phyloP scores from a whole-genome alignment of 2,888 invertebrate genomes.

The Nephrotoma flavescens region DNA sequence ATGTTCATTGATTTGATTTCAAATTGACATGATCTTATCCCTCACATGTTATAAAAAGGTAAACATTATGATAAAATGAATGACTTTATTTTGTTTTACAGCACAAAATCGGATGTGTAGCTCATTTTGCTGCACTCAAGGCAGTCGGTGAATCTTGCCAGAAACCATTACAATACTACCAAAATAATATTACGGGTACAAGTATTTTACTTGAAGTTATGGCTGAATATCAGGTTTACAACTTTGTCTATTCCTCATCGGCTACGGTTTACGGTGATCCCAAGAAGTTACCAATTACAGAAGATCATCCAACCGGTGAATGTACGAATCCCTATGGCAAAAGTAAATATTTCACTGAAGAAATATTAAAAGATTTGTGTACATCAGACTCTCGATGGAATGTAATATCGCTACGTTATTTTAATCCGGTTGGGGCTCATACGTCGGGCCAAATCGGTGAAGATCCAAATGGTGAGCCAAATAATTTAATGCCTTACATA shows the following conservation, averaged over 20 bases:
- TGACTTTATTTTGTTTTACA: slow-evolving; percentile 29
- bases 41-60: not conserved
- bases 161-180: slow-evolving; percentile 78
- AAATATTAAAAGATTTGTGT: slow-evolving; percentile 78
- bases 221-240: slow-evolving; percentile 39
- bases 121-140: slow-evolving; percentile 91
- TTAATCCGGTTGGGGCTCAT: slow-evolving; percentile 94
- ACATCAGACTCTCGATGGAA: slow-evolving; percentile 65
- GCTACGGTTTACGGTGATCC: slow-evolving; percentile 91
- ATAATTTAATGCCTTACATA: slow-evolving; percentile 90
- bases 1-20: not conserved
- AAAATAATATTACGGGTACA: slow-evolving; percentile 76
- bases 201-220: slow-evolving; percentile 66
- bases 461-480: slow-evolving; percentile 80
- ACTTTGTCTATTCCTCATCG: slow-evolving; percentile 71
- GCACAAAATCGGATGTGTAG: slow-evolving; percentile 72
- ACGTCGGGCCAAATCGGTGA: slow-evolving; percentile 80
- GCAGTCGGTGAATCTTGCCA: slow-evolving; percentile 86
- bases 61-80: not conserved
- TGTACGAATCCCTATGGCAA: slow-evolving; percentile 89
- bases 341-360: slow-evolving; percentile 88
- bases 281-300: slow-evolving; percentile 67
- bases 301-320: slow-evolving; percentile 70
- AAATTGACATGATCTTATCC: not conserved
- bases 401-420: slow-evolving; percentile 75